Percentiles rank a stretch among this genome's conserved stretches.
phyloP scores from a whole-genome alignment of 2,888 invertebrate genomes.

The Beris morrisii region DNA sequence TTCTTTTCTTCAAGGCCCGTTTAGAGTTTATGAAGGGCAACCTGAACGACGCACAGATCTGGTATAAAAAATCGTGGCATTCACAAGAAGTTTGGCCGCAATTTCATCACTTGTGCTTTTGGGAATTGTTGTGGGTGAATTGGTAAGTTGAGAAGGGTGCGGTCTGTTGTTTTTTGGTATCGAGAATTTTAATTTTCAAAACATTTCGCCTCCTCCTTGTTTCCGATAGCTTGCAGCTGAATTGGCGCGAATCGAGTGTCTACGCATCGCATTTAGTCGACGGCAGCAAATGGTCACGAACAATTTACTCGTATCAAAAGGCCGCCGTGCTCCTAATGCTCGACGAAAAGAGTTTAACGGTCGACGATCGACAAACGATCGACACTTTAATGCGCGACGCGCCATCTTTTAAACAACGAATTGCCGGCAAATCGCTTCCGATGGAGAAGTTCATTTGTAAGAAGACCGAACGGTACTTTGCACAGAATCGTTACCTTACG shows the following conservation, averaged over 20 bases:
- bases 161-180: too few species aligned
- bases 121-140: conserved; percentile 92
- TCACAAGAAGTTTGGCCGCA: conserved; percentile 86
- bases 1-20: conserved; percentile 87
- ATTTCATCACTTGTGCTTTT: conserved; percentile 90
- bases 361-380: conserved; percentile 61
- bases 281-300: conserved; percentile 88
- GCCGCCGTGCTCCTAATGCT: conserved; percentile 81
- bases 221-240: conserved; percentile 61
- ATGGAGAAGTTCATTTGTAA: conserved; percentile 96
- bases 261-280: conserved; percentile 72
- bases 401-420: conserved; percentile 80
- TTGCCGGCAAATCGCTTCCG: conserved; percentile 95
- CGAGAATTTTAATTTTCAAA: too few species aligned
- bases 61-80: conserved; percentile 79
- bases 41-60: conserved; percentile 68
- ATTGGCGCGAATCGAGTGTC: conserved; percentile 76
- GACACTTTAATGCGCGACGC: conserved; percentile 71
- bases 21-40: conserved; percentile 80
- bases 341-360: conserved; percentile 58
- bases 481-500: conserved; percentile 71
- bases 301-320: conserved; percentile 88
- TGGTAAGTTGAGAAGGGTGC: conserved; percentile 59
- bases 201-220: too few species aligned
- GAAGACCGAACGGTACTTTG: conserved; percentile 76